These are phyloP conservation scores for Gallinago media DNA, from an alignment of 2,113 vertebrate species.

Conservation along the genomic window DNA sequence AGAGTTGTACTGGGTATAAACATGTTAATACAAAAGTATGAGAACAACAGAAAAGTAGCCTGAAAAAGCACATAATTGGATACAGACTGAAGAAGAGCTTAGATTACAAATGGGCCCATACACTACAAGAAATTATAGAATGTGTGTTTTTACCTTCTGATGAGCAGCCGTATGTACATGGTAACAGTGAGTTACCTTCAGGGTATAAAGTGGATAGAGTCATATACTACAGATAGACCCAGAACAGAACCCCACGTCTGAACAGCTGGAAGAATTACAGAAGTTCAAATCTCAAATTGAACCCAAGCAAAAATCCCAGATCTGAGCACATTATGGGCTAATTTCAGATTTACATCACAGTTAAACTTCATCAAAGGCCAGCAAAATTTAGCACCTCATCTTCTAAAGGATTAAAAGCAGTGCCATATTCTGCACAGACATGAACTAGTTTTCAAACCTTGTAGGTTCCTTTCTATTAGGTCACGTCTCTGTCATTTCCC, in stretches of 20 bases:
- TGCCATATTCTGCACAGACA: neutral
- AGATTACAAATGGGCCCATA: neutral
- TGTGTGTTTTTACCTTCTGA: neutral
- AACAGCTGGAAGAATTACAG: neutral
- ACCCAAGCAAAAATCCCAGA: neutral
- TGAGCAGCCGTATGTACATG: neutral
- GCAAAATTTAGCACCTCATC: neutral
- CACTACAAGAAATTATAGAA: neutral
- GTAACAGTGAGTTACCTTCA: neutral
- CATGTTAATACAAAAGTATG: neutral
- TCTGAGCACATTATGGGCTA: neutral
- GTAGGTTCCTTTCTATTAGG: neutral
- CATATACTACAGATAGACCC: neutral
- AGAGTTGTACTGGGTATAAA: neutral
- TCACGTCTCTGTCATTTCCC: constrained; percentile 4
- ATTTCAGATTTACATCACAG: neutral
- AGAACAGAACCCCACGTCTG: neutral
- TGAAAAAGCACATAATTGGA: neutral
- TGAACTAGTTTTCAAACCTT: neutral
- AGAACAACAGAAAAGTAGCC: neutral
- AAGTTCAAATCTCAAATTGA: neutral
- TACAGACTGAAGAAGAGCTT: neutral
- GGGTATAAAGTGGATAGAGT: neutral
- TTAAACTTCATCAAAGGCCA: neutral
- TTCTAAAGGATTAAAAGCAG: neutral